Evolutionary conservation across 2,888 invertebrate species (phyloP).

Genomic region (Drosophila tripunctata): DNA sequence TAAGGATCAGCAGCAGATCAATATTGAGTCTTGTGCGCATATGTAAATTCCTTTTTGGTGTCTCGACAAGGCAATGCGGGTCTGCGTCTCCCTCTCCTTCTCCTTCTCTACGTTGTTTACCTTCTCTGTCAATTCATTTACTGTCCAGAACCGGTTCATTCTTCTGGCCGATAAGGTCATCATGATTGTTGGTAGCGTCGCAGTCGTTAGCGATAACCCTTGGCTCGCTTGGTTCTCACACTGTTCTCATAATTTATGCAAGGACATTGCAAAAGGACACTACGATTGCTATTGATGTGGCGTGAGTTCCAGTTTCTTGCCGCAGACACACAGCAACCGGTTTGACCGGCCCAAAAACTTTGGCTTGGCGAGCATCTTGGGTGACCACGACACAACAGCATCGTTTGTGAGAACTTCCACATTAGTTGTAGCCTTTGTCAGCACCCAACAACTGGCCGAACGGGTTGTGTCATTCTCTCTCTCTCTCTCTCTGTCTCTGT

Average conservation of each 20-base stretch:
- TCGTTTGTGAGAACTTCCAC: slow-evolving; percentile 64
- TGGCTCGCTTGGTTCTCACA: slow-evolving; percentile 71
- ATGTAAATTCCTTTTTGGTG: slow-evolving; percentile 42
- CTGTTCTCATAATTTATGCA: slow-evolving; percentile 77
- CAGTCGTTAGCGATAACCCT: slow-evolving; percentile 57
- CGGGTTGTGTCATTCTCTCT: slow-evolving; percentile 43
- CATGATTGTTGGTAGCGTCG: slow-evolving; percentile 23
- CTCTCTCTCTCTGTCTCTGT: not conserved
- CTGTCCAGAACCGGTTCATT: slow-evolving; percentile 82
- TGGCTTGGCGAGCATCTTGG: slow-evolving; percentile 60
- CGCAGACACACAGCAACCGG: slow-evolving; percentile 76
- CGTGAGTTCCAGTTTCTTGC: slow-evolving; percentile 60
- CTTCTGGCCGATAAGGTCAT: slow-evolving; percentile 72
- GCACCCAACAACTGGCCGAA: slow-evolving; percentile 66
- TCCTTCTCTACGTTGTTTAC: too few species aligned
- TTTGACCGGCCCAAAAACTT: slow-evolving; percentile 79
- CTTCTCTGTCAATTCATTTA: slow-evolving; percentile 30
- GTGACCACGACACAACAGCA: slow-evolving; percentile 76
- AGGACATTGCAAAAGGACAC: slow-evolving; percentile 83
- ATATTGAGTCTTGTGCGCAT: slow-evolving; percentile 33
- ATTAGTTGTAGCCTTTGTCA: slow-evolving; percentile 69
- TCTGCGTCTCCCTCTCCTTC: not conserved
- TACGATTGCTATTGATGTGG: slow-evolving; percentile 62
- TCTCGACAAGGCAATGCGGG: slow-evolving; percentile 58
- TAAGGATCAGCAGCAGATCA: slow-evolving; percentile 45